Base-by-base conservation (phyloP, 2,113 vertebrate genomes). In the Cinclus mexicanus region DNA sequence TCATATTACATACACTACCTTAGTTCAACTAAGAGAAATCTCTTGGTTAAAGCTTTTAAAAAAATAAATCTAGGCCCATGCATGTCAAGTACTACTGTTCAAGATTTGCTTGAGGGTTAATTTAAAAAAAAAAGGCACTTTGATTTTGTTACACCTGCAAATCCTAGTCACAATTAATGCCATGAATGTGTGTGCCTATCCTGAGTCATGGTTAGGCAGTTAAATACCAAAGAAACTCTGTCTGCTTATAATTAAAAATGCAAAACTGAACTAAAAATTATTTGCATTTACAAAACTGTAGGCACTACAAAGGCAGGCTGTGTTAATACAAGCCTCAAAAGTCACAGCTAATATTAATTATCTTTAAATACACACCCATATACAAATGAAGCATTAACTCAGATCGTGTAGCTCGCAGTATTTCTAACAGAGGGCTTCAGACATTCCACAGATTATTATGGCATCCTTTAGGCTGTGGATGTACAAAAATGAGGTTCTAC, bases 321-420 rank as follows among this genome's bases (percentile, higher is more conserved):
- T 92, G 90, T 81, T 92, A 93, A 95, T 95, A 90, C 41, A 76
- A 90, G 90, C 52, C 92, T 96, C 93, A 94, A 94, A 94, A 96
- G 86, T 83, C 93, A 92, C 83, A 89, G 83, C 72, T 93, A 95
- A 81, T 96, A 92, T 95, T 89, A 96, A 92, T 96, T 93, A 94
- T 94, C 94, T 93, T 96, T 97, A 94, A 97, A 92, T 86, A 94
- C 61, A 84, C 65, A 96, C 52, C 65, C 5, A 0, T 93, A 71
- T 65, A 96, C 83, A 93, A 89, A 94, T 68, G 88, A 92, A 92
- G 29, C 72, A 79, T 46, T 90, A 75, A 67, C 83, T 96, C 28
- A 11, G 80, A 87, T 83, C 64, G 23, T 26, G n/a, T 41, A 35
- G 28, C 64, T 74, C 2, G 9, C 64, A 29, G 44, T 42, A 35